A percentile compares a stretch with the other conserved stretches of the same genome.
phyloP scores from a whole-genome alignment of 2,113 vertebrate species.

The Calypte anna region DNA sequence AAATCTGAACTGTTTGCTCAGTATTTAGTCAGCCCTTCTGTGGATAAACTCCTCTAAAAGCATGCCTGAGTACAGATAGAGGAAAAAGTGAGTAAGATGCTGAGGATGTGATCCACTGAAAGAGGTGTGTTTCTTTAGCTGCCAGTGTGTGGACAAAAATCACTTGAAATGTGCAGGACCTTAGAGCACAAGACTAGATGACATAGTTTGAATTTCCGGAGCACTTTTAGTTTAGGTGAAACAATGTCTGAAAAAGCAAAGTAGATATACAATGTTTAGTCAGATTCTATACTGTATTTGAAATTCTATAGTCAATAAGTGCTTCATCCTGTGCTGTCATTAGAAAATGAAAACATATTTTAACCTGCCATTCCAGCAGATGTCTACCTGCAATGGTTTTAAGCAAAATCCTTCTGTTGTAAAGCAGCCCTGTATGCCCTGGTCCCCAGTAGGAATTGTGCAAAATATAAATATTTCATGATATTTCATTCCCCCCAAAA shows the following conservation, averaged over 20 bases:
- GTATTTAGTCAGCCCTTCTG: constrained; percentile 2
- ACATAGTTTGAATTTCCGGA: neutral
- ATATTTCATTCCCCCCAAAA: neutral
- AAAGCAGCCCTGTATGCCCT: neutral
- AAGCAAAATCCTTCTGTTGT: neutral
- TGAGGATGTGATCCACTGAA: neutral
- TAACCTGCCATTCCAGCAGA: neutral
- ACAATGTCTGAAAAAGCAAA: neutral
- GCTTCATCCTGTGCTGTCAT: neutral
- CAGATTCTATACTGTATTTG: neutral
- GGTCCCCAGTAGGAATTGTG: neutral
- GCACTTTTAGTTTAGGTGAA: neutral
- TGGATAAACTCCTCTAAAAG: constrained; percentile 3
- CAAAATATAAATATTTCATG: constrained; percentile 18
- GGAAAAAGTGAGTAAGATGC: constrained; percentile 51
- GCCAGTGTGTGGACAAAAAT: neutral
- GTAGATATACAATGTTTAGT: neutral
- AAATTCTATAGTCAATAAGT: neutral
- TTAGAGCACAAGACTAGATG: neutral
- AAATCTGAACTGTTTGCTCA: constrained; percentile 36
- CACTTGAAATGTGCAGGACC: neutral
- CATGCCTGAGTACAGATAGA: neutral
- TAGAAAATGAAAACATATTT: neutral
- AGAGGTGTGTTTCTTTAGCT: neutral
- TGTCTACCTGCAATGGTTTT: neutral